A percentile compares a stretch with the other conserved stretches of the same genome.
Conservation (phyloP, 2,797 vertebrate species). For the Rhinichthys osculus region DNA sequence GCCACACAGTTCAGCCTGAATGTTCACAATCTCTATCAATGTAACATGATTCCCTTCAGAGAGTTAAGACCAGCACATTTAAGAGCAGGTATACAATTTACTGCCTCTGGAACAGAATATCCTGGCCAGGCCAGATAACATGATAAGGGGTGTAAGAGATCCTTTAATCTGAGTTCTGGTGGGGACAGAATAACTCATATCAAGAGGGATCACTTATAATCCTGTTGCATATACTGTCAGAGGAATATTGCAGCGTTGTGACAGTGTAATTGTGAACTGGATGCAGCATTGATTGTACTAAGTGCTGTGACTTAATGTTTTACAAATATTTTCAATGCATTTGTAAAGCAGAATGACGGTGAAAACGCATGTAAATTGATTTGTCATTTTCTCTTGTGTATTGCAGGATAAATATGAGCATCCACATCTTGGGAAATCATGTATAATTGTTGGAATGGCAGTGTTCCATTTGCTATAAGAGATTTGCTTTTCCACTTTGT, state of each 20-base stretch:
- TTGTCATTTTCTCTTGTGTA: not conserved
- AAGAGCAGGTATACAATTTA: constrained; percentile 41
- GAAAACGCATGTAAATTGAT: not conserved
- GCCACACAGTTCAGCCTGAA: not conserved
- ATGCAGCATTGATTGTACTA: not conserved
- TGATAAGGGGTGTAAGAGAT: constrained; percentile 51
- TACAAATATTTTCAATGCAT: not conserved
- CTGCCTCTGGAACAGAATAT: constrained; percentile 46
- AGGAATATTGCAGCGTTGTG: not conserved
- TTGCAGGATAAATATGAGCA: constrained; percentile 13
- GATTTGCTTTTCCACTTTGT: not conserved
- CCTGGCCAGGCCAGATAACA: constrained; percentile 51
- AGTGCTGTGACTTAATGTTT: constrained; percentile 1
- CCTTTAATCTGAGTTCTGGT: constrained; percentile 18
- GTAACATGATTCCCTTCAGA: constrained; percentile 13
- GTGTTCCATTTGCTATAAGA: not conserved
- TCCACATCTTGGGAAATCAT: constrained; percentile 40
- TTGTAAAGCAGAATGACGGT: not conserved
- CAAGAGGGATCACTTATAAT: constrained; percentile 14
- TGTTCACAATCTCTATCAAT: not conserved
- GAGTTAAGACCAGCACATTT: constrained; percentile 22
- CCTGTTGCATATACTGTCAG: constrained; percentile 31
- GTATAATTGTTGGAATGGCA: constrained; percentile 19
- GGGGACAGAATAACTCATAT: constrained; percentile 34
- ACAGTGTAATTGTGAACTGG: not conserved